phyloP scores from a whole-genome alignment of 2,797 vertebrate species.

The Clarias laeviceps region DNA sequence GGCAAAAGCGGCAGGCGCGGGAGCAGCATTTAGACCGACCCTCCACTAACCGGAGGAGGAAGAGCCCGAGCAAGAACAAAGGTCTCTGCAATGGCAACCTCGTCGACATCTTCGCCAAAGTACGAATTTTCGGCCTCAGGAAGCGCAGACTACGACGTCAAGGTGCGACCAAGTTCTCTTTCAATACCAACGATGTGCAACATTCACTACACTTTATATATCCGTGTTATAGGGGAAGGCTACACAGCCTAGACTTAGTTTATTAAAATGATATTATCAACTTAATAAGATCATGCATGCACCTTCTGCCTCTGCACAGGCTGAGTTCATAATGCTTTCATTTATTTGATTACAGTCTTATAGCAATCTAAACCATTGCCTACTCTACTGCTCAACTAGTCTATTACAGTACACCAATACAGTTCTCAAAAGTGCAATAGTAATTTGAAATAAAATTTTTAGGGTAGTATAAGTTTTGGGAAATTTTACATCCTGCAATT shows the following conservation, averaged over 20 bases:
- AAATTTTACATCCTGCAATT: neutral
- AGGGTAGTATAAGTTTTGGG: neutral
- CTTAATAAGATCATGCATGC: neutral
- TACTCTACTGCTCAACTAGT: neutral
- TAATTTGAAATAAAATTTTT: neutral
- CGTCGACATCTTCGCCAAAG: conserved; percentile 99
- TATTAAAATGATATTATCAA: no score
- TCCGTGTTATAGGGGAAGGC: neutral
- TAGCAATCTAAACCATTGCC: neutral
- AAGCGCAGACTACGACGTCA: conserved; percentile 97
- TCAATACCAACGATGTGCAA: neutral
- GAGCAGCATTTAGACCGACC: conserved; percentile 97
- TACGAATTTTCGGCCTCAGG: conserved; percentile 99
- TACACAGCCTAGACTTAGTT: neutral
- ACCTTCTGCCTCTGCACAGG: neutral
- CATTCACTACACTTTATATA: neutral
- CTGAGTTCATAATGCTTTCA: neutral
- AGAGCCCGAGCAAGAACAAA: conserved; percentile 96
- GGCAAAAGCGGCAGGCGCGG: conserved; percentile 96
- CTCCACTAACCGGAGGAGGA: conserved; percentile 89
- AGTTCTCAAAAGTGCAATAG: neutral
- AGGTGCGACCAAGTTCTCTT: conserved; percentile 81
- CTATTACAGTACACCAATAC: neutral
- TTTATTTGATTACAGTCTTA: neutral
- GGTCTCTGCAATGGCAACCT: conserved; percentile 97